phyloP scores from a whole-genome alignment of 2,797 vertebrate species.

The Lacerta bilineata region DNA sequence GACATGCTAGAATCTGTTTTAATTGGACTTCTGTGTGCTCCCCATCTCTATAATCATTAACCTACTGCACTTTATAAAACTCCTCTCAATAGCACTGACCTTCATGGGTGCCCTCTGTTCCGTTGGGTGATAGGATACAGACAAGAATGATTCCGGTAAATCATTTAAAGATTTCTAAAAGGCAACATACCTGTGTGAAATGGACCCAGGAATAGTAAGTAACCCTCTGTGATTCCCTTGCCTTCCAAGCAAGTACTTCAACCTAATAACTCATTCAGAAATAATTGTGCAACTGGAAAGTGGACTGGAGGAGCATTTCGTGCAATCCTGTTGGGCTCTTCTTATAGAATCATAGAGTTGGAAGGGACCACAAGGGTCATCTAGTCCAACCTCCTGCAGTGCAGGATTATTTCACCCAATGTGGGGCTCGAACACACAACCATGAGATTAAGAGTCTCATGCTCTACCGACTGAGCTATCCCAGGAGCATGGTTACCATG shows the following conservation, averaged over 20 bases:
- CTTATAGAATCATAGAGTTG: too few species aligned
- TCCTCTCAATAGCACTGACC: background rate
- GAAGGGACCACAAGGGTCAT: too few species aligned
- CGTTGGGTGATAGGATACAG: background rate
- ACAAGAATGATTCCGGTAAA: background rate
- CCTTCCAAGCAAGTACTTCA: background rate
- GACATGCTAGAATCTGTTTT: conserved; percentile 3
- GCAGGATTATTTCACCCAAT: too few species aligned
- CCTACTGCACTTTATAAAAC: background rate
- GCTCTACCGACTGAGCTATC: background rate
- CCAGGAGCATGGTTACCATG: background rate
- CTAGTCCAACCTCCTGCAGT: too few species aligned
- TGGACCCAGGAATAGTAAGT: background rate
- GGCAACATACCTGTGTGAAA: background rate
- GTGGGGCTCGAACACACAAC: too few species aligned
- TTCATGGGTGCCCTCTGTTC: background rate
- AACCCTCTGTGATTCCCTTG: background rate
- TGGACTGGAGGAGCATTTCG: too few species aligned
- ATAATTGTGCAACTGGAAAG: background rate
- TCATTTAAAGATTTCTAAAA: background rate
- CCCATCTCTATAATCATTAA: background rate
- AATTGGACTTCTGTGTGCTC: background rate
- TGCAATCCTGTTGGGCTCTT: background rate
- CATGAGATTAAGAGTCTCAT: too few species aligned
- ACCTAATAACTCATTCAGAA: background rate